phyloP scores from a whole-genome alignment of 2,888 invertebrate genomes.

The Eumerus sabulonum region DNA sequence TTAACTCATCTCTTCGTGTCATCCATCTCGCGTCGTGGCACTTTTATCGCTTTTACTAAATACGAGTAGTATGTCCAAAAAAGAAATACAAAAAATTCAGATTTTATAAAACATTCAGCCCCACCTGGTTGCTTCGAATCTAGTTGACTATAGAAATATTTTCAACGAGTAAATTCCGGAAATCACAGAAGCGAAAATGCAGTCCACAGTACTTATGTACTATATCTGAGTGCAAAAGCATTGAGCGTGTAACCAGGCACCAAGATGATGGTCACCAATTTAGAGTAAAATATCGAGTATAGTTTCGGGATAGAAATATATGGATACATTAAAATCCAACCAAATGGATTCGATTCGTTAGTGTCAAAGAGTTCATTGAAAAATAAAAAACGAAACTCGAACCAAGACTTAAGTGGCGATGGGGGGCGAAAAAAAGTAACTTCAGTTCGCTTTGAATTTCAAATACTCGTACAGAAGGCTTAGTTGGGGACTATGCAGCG shows the following conservation, averaged over 20 bases:
- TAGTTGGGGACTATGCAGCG: too few species aligned
- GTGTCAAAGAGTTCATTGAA: neutral
- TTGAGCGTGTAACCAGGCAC: too few species aligned
- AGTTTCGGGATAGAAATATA: slow-evolving; percentile 43
- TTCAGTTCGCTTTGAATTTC: neutral
- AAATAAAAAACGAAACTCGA: slow-evolving; percentile 8
- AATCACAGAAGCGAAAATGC: neutral
- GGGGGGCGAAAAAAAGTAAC: neutral
- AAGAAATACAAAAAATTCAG: too few species aligned
- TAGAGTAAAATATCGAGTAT: slow-evolving; percentile 31
- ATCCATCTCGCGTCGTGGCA: neutral
- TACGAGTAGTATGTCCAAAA: neutral
- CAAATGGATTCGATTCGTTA: slow-evolving; percentile 21
- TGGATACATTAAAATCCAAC: slow-evolving; percentile 33
- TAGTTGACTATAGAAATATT: slow-evolving; percentile 52
- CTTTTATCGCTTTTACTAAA: neutral
- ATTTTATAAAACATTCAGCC: too few species aligned
- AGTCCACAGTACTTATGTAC: too few species aligned
- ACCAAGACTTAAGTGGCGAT: neutral
- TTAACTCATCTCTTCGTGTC: neutral
- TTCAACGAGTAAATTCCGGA: slow-evolving; percentile 14
- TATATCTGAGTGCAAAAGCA: too few species aligned
- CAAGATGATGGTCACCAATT: slow-evolving; percentile 24
- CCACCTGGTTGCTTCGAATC: slow-evolving; percentile 14
- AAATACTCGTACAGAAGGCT: too few species aligned